phyloP scores from a whole-genome alignment of 2,888 invertebrate species.

The Yponomeuta malinellus region DNA sequence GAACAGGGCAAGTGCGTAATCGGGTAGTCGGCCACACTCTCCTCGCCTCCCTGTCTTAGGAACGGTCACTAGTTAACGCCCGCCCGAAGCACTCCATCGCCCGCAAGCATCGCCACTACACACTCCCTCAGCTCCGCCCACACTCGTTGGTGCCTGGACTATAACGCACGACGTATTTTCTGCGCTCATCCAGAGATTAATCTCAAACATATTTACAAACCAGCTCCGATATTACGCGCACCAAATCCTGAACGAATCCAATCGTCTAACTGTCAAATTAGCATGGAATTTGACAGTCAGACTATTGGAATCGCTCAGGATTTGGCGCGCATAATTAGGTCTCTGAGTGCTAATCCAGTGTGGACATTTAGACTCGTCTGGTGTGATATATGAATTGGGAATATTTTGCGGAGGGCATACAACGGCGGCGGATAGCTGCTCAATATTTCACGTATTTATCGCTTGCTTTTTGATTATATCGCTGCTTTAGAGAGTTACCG shows the following conservation, averaged over 20 bases:
- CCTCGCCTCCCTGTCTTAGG: constrained; percentile 10
- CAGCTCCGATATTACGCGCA: too few species aligned
- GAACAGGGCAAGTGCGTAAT: constrained; percentile 74
- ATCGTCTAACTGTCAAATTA: too few species aligned
- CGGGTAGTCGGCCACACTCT: constrained; percentile 36
- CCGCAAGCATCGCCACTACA: not conserved
- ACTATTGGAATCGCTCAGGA: too few species aligned
- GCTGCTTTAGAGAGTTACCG: not conserved
- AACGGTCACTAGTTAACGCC: not conserved
- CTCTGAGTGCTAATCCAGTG: too few species aligned
- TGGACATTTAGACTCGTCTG: too few species aligned
- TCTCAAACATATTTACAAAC: not conserved
- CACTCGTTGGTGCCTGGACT: too few species aligned
- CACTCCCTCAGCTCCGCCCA: too few species aligned
- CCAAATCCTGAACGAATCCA: too few species aligned
- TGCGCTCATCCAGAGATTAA: not conserved
- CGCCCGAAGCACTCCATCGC: not conserved
- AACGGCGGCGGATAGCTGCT: not conserved
- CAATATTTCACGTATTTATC: not conserved
- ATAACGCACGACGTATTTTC: too few species aligned
- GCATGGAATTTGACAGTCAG: too few species aligned
- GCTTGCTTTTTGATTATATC: not conserved
- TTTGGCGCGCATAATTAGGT: too few species aligned
- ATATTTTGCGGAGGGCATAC: not conserved
- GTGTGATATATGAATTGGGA: too few species aligned